Base-by-base conservation (phyloP, 2,797 vertebrate species). In the Phaenicophaeus curvirostris region DNA sequence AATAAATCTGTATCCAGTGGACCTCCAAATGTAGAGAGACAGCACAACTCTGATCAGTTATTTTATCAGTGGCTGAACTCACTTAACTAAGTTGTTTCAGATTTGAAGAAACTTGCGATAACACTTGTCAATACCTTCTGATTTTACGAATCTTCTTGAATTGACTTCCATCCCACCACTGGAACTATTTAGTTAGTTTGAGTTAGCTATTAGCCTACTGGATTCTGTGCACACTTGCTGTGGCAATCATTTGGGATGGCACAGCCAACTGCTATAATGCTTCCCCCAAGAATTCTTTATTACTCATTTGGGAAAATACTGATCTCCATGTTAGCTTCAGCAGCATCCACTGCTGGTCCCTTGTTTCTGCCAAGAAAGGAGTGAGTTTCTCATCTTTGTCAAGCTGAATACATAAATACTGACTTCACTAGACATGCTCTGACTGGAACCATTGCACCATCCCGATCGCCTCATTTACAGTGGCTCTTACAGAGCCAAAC, bases 211-310 rank as follows among this genome's bases (percentile, higher is more conserved):
- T 69, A 88, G 62, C 44, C 41, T 88, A 9, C 62, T 67, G 53
- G 33, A 75, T 75, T 88, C 76, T 78, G 58, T 93, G 69, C 59
- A 16, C 66, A 6, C 69, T 81, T 91, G 62, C 80, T 74, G 31
- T 54, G 65, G n/a, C 73, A 90, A 6, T 91, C 77, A 90, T 91
- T 87, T 91, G 93, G 89, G 80, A 95, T 87, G 91, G 83, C 79
- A 94, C 46, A 89, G 63, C 53, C 66, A 91, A 88, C 13, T 86
- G 82, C 89, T 94, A 31, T 84, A 95, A 94, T 44, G 21, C 87
- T 86, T 94, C 80, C 76, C 71, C 27, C 71, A 90, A 82, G 76
- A 94, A 88, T 90, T 96, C 48, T 85, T 90, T 58, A 62, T 91
- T 93, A 74, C 33, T 93, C 73, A 54, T 71, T 79, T 59, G 87